Evolutionary conservation across 2,113 vertebrate species (phyloP).

Genomic region (Microcebus griseorufus): DNA sequence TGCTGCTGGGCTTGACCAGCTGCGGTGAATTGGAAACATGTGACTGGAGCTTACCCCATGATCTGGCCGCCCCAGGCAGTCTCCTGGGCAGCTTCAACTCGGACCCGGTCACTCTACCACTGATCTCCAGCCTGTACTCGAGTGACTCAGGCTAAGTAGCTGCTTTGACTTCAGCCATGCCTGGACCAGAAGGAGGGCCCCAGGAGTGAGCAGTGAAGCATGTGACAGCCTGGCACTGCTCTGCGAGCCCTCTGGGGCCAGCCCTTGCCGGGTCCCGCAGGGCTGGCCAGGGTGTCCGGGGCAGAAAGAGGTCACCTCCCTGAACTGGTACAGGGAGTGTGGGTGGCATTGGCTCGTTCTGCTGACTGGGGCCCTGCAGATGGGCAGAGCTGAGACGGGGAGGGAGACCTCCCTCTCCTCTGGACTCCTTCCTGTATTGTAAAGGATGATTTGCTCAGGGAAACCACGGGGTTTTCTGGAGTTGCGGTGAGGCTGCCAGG

Average conservation of each 20-base stretch:
- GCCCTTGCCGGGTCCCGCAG: no score
- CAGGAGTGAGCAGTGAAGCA: not conserved
- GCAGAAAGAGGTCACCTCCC: not conserved
- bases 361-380: not conserved
- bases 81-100: conserved; percentile 53
- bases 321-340: fast-evolving
- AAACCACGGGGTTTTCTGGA: not conserved
- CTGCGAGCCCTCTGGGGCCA: not conserved
- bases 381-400: not conserved
- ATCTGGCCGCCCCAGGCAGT: fast-evolving
- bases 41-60: not conserved
- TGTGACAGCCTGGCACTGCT: not conserved
- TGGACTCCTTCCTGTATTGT: not conserved
- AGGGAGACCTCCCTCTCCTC: not conserved
- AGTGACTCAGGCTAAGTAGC: conserved; percentile 28
- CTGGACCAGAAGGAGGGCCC: not conserved
- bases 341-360: not conserved
- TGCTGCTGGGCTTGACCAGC: not conserved
- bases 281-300: not conserved
- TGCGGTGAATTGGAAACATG: not conserved
- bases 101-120: not conserved
- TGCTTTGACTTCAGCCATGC: not conserved
- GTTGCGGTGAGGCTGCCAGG: not conserved
- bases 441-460: not conserved
- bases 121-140: conserved; percentile 67